Evolutionary conservation across 2,113 vertebrate species (phyloP), one percentile per base, ranked within the genome.

Genomic region (Nycticebus coucang): DNA sequence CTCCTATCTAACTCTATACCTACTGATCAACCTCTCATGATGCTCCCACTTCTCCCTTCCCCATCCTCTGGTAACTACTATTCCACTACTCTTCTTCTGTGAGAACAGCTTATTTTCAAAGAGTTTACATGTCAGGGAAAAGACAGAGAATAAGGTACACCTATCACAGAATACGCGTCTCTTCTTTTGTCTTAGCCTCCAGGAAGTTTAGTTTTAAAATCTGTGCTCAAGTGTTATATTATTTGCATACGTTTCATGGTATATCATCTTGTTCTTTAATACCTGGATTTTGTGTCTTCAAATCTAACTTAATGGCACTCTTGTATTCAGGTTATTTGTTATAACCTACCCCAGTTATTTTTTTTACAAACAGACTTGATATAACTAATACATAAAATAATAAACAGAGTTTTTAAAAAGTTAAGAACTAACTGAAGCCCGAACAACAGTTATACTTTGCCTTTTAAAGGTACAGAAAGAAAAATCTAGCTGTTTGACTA

Each of bases 241-340:
- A 8, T 68, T 69, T 87, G 24, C 50, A 21, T 9, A 62, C 60
- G 3, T 66, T 87, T 93, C 33, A 28, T 33, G 9, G 28, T 92
- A 88, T 83, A 78, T 74, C 26, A 57, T 68, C 45, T 78, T 87
- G 66, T 41, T 91, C 28, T 87, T 93, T 35, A 79, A n/a, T 83
- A 59, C 17, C 18, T 91, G 62, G 19, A 41, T 77, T 59, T 83
- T 82, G 18, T 24, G 14, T 9, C 41, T 83, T 87, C 79, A 88
- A 86, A 85, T 41, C 35, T 88, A 92, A 80, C 37, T 89, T 80
- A 95, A 93, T 79, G 15, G 64, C 14, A 18, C n/a, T 93, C 68
- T 62, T 68, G 22, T 19, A 55, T 28, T 64, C 59, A 86, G 18
- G 57, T 88, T 85, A 41, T 81, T 75, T 64, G 37, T 64, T 80